These are phyloP conservation scores for Salpingus planirostris DNA, from an alignment of 2,888 invertebrate species.

Conservation along the genomic window DNA sequence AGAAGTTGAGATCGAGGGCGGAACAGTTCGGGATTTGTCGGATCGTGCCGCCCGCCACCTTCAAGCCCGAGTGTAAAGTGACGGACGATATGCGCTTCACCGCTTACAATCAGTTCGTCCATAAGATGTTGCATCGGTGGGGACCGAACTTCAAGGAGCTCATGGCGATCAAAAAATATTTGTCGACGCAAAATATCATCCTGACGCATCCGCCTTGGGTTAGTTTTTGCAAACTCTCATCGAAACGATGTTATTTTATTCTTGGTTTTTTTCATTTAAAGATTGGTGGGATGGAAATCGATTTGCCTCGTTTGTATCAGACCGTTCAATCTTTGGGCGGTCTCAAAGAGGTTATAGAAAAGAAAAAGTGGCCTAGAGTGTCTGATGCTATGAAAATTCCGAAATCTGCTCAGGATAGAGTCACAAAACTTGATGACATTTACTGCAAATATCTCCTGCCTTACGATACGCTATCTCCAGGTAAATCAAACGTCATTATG, in stretches of 20 bases:
- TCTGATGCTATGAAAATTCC: conserved; percentile 83
- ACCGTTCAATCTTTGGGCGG: conserved; percentile 81
- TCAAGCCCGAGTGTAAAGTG: conserved; percentile 73
- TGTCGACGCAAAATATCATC: conserved; percentile 66
- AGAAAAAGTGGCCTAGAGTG: conserved; percentile 80
- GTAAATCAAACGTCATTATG: conserved; percentile 34
- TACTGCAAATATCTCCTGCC: conserved; percentile 87
- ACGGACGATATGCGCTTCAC: conserved; percentile 80
- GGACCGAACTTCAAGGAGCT: conserved; percentile 79
- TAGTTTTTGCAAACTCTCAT: conserved; percentile 29
- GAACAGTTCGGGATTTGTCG: conserved; percentile 77
- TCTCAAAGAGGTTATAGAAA: conserved; percentile 75
- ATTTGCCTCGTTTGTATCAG: conserved; percentile 76
- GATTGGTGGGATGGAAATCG: conserved; percentile 87
- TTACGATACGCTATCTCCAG: conserved; percentile 72
- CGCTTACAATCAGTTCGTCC: conserved; percentile 82
- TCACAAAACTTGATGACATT: conserved; percentile 75
- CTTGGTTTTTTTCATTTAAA: conserved; percentile 23
- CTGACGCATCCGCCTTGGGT: conserved; percentile 72
- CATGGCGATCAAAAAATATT: conserved; percentile 73
- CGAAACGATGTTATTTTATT: conserved; percentile 1
- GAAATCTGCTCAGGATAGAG: conserved; percentile 68
- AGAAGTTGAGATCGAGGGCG: conserved; percentile 65
- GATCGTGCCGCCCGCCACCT: conserved; percentile 73
- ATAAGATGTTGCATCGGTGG: conserved; percentile 81